These are phyloP conservation scores for Tetragonula clypearis DNA, from an alignment of 1,140 invertebrate genomes.

Conservation along the genomic window DNA sequence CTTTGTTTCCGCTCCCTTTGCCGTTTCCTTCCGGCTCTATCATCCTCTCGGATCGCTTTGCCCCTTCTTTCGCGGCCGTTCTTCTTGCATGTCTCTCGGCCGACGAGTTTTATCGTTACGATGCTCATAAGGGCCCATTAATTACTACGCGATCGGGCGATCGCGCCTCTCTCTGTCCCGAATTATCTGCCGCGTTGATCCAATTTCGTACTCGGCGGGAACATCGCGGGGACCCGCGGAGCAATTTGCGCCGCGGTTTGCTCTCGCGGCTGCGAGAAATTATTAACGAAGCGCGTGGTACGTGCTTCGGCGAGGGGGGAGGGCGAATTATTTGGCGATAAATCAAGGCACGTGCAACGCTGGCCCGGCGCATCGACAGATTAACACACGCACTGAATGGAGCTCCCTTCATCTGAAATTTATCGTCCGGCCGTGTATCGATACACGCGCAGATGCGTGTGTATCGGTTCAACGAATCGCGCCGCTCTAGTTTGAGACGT, in stretches of 20 bases:
- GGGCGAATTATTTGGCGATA: conserved; percentile 59
- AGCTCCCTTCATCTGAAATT: conserved; percentile 8
- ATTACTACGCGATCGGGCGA: conserved; percentile 71
- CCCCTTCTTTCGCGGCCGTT: background rate
- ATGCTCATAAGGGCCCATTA: conserved; percentile 64
- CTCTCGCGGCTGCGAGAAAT: conserved; percentile 31
- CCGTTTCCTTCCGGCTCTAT: background rate
- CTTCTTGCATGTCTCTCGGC: background rate
- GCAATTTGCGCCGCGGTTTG: background rate
- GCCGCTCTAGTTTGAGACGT: conserved; percentile 11
- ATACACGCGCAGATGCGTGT: background rate
- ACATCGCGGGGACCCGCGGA: background rate
- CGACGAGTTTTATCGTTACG: conserved; percentile 45
- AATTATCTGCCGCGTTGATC: conserved; percentile 43
- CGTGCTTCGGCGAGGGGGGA: conserved; percentile 1
- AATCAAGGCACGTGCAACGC: conserved; percentile 35
- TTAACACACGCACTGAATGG: conserved; percentile 29
- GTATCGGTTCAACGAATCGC: conserved; percentile 13
- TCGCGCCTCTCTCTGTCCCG: conserved; percentile 62
- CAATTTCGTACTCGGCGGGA: conserved; percentile 39
- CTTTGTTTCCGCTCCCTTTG: background rate
- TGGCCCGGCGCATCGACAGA: background rate
- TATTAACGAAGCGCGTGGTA: conserved; percentile 59
- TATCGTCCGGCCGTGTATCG: conserved; percentile 15
- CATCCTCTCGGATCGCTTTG: background rate